These are phyloP conservation scores for Pristionchus mayeri DNA, from an alignment of 2,888 invertebrate species.

Conservation along the genomic window DNA sequence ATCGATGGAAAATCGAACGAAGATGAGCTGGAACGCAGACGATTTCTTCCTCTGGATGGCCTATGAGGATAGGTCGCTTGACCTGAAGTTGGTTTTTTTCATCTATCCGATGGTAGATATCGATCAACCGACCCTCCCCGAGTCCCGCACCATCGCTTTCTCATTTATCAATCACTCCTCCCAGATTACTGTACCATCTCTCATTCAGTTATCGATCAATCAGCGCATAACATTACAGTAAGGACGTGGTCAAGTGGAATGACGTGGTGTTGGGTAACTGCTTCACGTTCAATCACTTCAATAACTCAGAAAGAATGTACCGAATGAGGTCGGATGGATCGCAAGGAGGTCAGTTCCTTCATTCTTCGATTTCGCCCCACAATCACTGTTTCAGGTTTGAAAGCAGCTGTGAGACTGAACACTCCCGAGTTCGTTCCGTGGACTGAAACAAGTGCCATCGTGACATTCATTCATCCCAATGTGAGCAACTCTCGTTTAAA, in stretches of 20 bases:
- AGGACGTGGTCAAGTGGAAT: constrained; percentile 51
- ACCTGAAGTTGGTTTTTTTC: no score
- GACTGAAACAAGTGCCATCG: constrained; percentile 53
- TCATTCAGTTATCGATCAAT: no score
- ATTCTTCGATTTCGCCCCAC: not conserved
- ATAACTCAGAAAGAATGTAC: not conserved
- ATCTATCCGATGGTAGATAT: no score
- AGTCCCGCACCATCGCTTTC: no score
- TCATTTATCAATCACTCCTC: no score
- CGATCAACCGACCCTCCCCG: no score
- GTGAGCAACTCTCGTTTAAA: not conserved
- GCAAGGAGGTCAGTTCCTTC: not conserved
- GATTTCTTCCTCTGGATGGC: constrained; percentile 57
- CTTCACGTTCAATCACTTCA: constrained; percentile 59
- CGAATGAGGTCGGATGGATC: constrained; percentile 48
- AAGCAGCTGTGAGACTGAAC: constrained; percentile 53
- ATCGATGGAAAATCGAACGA: constrained; percentile 48
- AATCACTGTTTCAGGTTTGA: constrained; percentile 50
- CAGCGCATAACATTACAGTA: no score
- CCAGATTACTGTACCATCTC: no score
- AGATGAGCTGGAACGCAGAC: constrained; percentile 54
- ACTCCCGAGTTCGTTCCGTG: constrained; percentile 57
- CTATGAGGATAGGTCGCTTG: no score
- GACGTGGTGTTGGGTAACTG: constrained; percentile 59
- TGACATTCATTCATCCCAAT: constrained; percentile 51